Conservation (phyloP, 1,140 invertebrate species). For the Spodoptera litura region DNA sequence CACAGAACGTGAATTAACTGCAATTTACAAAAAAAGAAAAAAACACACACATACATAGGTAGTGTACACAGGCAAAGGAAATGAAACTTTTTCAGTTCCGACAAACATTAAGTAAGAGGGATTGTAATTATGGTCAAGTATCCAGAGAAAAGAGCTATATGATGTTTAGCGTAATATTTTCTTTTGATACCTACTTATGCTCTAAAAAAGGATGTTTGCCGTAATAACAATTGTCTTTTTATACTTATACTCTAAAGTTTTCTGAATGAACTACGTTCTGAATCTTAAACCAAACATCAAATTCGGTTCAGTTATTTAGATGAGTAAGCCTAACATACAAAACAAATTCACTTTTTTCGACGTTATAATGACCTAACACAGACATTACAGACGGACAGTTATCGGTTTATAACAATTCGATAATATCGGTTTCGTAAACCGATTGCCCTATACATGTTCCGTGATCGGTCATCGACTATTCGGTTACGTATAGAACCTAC, state of each 20-base stretch:
- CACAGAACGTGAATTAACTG: too few species aligned
- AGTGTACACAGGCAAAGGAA: background rate
- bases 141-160: background rate
- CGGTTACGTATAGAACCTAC: conserved; percentile 37
- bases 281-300: too few species aligned
- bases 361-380: too few species aligned
- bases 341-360: too few species aligned
- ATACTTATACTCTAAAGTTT: too few species aligned
- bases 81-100: conserved; percentile 25
- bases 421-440: conserved; percentile 35
- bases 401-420: conserved; percentile 24
- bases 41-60: background rate
- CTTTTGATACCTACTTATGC: too few species aligned
- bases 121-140: background rate
- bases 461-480: conserved; percentile 34
- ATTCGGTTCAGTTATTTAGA: too few species aligned
- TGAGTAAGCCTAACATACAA: too few species aligned
- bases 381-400: background rate
- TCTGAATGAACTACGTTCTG: too few species aligned
- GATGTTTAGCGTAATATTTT: background rate
- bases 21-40: background rate
- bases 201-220: too few species aligned
- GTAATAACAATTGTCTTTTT: too few species aligned
- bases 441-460: conserved; percentile 21
- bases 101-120: background rate